These are phyloP conservation scores for Nephrotoma flavescens DNA, from an alignment of 2,888 invertebrate species.

Conservation along the genomic window DNA sequence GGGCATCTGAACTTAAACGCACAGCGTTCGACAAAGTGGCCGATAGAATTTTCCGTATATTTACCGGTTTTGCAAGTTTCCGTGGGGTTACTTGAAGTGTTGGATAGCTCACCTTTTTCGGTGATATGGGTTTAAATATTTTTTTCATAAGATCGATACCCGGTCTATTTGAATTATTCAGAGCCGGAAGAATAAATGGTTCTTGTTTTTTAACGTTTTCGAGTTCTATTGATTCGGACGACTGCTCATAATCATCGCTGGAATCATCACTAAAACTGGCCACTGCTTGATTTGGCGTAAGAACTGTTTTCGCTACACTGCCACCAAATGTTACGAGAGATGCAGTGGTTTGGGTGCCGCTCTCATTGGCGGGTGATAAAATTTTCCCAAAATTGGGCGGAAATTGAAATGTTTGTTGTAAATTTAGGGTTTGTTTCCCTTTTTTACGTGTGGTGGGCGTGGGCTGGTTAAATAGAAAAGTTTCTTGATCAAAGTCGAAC, in stretches of 20 bases:
- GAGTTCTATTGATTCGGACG: background rate
- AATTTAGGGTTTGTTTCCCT: conserved; percentile 7
- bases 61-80: background rate
- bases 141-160: background rate
- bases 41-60: background rate
- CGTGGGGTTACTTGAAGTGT: background rate
- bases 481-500: background rate
- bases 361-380: background rate
- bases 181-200: background rate
- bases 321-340: background rate
- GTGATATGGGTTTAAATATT: background rate
- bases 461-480: background rate
- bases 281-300: no score
- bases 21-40: background rate
- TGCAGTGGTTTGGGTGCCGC: background rate
- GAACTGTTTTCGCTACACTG: background rate
- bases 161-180: background rate
- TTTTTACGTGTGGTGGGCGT: background rate
- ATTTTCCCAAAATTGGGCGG: background rate
- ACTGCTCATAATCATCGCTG: background rate
- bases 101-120: background rate
- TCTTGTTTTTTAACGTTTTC: background rate
- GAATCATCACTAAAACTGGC: background rate
- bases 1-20: background rate
- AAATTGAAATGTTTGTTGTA: conserved; percentile 9